Base-by-base conservation (phyloP, 2,888 invertebrate species). In the Nomada flava region DNA sequence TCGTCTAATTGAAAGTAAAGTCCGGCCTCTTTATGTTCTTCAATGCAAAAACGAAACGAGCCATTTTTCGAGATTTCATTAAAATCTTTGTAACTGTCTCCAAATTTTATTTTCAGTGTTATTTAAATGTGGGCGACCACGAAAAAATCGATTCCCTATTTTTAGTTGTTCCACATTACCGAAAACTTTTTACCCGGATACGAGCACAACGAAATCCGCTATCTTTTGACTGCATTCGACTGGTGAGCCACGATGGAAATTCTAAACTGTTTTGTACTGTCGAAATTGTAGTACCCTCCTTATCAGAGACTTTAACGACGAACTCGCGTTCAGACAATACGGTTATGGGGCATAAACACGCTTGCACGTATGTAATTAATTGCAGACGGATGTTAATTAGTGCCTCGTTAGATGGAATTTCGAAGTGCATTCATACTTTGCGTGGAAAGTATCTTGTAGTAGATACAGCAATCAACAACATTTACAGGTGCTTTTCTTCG, bases 351-450 rank as follows among this genome's bases (percentile, higher is more conserved):
- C 20, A 26, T 53, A 53, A 79, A 36, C 79, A 79, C 70, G 79
- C 79, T 62, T 52, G 62, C 26, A 3, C 65, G 36, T 36, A 36
- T 36, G 70, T 65, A 79, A 75, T 71, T 70, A 70, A 67, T 71
- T 79, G 50, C 42, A 36, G 20, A 11, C 76, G 42, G 65, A 76
- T 79, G 76, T 63, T 76, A 76, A 79, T 79, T 76, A 79, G 76
- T 23, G 23, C 42, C 68, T 42, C 68, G 29, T 62, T 52, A 65
- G 42, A 44, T n/a, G 47, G n/a, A 60, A 55, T 57, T 78, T 65
- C 60, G 18, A 52, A n/a, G 60, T 52, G 55, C 36, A 36, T 36
- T 36, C 36, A 36, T 36, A 36, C 36, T 36, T 36, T 36, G 36
- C 36, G 36, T 36, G 36, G 36, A 7, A 36, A 36, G 36, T 36